Evolutionary conservation across 2,797 vertebrate species (phyloP), one percentile per base, ranked within the genome.

Genomic region (Prunella strophiata): DNA sequence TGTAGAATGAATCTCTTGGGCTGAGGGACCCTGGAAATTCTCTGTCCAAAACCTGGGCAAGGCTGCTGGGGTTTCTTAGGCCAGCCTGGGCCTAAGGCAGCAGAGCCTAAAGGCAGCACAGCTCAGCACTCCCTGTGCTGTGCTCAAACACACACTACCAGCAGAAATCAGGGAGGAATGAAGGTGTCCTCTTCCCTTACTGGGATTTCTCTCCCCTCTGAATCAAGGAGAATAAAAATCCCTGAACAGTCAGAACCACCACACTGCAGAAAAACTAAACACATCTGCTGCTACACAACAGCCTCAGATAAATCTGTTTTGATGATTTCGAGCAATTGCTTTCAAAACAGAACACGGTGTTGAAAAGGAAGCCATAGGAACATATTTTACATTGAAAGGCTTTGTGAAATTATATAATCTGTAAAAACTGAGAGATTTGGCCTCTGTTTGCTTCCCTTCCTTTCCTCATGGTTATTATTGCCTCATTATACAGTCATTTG

Each of bases 401-500:
- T 96, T 94, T 74, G 66, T 21, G 21, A 86, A 96, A 96, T 95
- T 90, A 71, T 76, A 72, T 91, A 94, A 97, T 93, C 87, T 92
- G 68, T 68, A 97, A 96, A 92, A 94, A 47, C 52, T 1, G 74
- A 83, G 88, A 95, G 89, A 80, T 94, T 94, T 95, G 82, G 93
- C 73, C 88, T 93, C 67, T 95, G 72, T 32, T 96, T 42, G 19
- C 80, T 96, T 93, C 85, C 55, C 47, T 86, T 86, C 88, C 34
- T 2, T 79, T 89, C 75, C 94, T 95, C 85, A 52, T 48, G 72
- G 91, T 96, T 97, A 96, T 97, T 97, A 96, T 61, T 97, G 94
- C 85, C 87, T 97, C 96, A 97, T 98, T 98, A 98, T 95, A 96
- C 93, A 97, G 88, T 95, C 87, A 43, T 97, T 98, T 97, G 96